Base-by-base conservation (phyloP, 1,140 invertebrate species). In the Brachionus asplanchnoidis region DNA sequence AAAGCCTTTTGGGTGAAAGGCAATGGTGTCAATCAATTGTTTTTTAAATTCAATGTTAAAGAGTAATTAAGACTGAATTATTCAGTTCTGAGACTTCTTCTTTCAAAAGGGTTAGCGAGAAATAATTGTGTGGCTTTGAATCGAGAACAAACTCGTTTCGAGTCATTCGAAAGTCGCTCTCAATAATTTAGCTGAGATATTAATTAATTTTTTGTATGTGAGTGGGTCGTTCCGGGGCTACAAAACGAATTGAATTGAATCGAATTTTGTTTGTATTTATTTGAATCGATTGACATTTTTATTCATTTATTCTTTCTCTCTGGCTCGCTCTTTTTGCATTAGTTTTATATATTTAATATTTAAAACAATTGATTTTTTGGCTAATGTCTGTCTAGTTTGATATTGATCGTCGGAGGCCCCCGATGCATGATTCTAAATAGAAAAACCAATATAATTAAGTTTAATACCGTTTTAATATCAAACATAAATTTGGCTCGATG, bases 241-340 rank as follows among this genome's bases (percentile, higher is more conserved):
- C 28, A 73, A 73, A 40, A 32, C 8, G n/a, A 32, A 36, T 32
- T 32, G 14, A 32, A 66, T 32, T 32, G 32, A 73, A 40, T 73
- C 9, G 4, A 73, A 40, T 73, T 73, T 73, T 73, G 28, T 73
- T 73, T 73, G 12, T 73, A 42, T 73, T 42, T 42, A 32, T 40
- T 68, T 20, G 32, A 73, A 73, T 73, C 68, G 32, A 40, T 40
- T 73, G 68, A 73, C 68, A 73, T 73, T 73, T 73, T 73, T 73
- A 20, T 73, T 40, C 17, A 68, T 68, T 68, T 32, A 32, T 68
- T 68, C 32, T 32, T 68, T 60, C 53, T 60, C n/a, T 60, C 53
- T 26, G 53, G 9, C 20, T 60, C 53, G 28, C 32, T 68, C 32
- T 68, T 68, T 68, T 65, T 68, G 66, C 14, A 36, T 73, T 73